Evolutionary conservation across 2,797 vertebrate species (phyloP).

Genomic region (Coregonus sp.): DNA sequence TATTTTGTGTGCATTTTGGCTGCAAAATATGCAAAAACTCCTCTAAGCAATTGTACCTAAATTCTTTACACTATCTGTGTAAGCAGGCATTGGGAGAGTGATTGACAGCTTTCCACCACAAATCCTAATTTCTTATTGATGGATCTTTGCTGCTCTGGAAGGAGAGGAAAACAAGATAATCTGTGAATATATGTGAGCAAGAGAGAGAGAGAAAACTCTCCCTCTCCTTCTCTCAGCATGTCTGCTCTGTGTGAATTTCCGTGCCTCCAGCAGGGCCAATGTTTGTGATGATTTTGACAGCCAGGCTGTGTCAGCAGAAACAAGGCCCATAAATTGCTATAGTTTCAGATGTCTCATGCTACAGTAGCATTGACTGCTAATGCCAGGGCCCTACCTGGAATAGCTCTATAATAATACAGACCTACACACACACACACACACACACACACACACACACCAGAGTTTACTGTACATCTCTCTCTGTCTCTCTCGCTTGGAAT

Average conservation of each 20-base stretch:
- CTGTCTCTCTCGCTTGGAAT: not conserved
- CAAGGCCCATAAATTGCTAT: slow-evolving; percentile 71
- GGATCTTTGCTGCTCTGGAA: slow-evolving; percentile 47
- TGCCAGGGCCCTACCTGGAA: slow-evolving; percentile 50
- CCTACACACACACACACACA: slow-evolving; percentile 1
- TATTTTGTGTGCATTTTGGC: not conserved
- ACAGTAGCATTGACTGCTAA: slow-evolving; percentile 62
- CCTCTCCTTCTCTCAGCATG: not conserved
- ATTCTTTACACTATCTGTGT: slow-evolving; percentile 39
- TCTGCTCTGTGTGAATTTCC: slow-evolving; percentile 55
- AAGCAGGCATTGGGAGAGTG: slow-evolving; percentile 42
- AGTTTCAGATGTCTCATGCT: slow-evolving; percentile 57
- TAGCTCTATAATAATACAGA: slow-evolving; percentile 38
- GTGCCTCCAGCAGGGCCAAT: slow-evolving; percentile 50
- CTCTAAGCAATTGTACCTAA: slow-evolving; percentile 30
- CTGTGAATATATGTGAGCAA: not conserved
- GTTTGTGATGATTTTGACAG: slow-evolving; percentile 77
- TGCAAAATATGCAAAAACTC: slow-evolving; percentile 3
- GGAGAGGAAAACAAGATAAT: slow-evolving; percentile 20
- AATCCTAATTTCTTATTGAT: slow-evolving; percentile 56
- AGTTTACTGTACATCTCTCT: not conserved
- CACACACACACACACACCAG: not conserved
- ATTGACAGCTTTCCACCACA: slow-evolving; percentile 57
- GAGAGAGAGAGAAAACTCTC: not conserved
- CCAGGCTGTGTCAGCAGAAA: slow-evolving; percentile 76